Conservation (phyloP, 2,113 vertebrate species). For the Lutjanus erythropterus region DNA sequence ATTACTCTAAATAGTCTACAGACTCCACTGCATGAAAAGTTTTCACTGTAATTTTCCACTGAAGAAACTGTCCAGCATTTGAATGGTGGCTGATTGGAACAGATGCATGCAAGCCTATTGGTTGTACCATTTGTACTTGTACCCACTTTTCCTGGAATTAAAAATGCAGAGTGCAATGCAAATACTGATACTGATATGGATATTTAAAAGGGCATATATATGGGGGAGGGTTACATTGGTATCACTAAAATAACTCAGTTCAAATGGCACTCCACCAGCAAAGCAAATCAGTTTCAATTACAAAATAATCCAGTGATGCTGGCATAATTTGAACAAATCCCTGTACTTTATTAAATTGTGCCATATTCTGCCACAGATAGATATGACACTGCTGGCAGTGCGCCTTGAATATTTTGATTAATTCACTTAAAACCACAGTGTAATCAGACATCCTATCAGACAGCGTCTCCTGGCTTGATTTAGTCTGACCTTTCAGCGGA, state of each 20-base stretch:
- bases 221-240: neutral
- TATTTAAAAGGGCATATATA: conserved; percentile 11
- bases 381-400: conserved; percentile 63
- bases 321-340: conserved; percentile 70
- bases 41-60: neutral
- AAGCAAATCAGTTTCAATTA: conserved; percentile 58
- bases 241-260: conserved; percentile 65
- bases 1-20: neutral
- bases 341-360: conserved; percentile 49
- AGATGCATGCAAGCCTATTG: conserved; percentile 18
- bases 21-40: neutral
- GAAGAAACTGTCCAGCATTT: neutral
- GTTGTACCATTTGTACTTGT: neutral
- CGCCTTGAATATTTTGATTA: conserved; percentile 70
- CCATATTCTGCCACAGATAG: conserved; percentile 49
- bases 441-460: conserved; percentile 59
- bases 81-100: conserved; percentile 22
- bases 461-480: conserved; percentile 58
- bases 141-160: conserved; percentile 27
- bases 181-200: conserved; percentile 41
- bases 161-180: conserved; percentile 23
- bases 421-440: conserved; percentile 68
- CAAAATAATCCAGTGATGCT: conserved; percentile 48
- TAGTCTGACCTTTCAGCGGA: conserved; percentile 72
- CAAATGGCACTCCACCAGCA: conserved; percentile 43